Evolutionary conservation across 2,888 invertebrate genomes (phyloP).

Genomic region (Chromoteleia sp.): DNA sequence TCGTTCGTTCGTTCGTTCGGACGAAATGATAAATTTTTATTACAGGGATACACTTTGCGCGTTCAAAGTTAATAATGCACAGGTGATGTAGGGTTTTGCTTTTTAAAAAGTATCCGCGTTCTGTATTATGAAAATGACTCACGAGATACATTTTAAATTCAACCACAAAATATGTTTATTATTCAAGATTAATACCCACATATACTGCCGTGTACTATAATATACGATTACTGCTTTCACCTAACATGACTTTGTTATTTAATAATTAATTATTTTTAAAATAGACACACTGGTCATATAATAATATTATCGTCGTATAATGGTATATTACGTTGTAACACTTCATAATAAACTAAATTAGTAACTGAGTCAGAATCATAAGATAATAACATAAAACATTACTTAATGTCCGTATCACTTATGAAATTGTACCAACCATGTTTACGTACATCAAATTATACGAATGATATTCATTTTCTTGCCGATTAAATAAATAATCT

Average conservation of each 20-base stretch:
- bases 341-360: background rate
- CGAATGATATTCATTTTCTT: background rate
- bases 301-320: conserved; percentile 13
- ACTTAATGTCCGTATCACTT: conserved; percentile 3
- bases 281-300: conserved; percentile 18
- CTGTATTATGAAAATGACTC: conserved; percentile 42
- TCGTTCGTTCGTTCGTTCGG: conserved; percentile 1
- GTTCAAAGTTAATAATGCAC: conserved; percentile 26
- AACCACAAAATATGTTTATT: conserved; percentile 32
- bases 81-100: background rate
- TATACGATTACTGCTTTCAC: conserved; percentile 28
- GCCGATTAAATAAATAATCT: background rate
- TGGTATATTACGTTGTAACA: conserved; percentile 1
- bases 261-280: conserved; percentile 32
- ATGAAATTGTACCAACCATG: background rate
- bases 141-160: conserved; percentile 27
- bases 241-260: conserved; percentile 24
- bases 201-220: conserved; percentile 5
- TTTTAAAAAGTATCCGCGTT: conserved; percentile 2
- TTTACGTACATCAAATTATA: background rate
- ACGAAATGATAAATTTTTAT: conserved; percentile 20
- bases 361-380: background rate
- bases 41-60: conserved; percentile 8
- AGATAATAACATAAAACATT: background rate
- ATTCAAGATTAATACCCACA: conserved; percentile 31